These are phyloP conservation scores for Pseudococcus longispinus DNA, from an alignment of 2,888 invertebrate species.

Conservation along the genomic window DNA sequence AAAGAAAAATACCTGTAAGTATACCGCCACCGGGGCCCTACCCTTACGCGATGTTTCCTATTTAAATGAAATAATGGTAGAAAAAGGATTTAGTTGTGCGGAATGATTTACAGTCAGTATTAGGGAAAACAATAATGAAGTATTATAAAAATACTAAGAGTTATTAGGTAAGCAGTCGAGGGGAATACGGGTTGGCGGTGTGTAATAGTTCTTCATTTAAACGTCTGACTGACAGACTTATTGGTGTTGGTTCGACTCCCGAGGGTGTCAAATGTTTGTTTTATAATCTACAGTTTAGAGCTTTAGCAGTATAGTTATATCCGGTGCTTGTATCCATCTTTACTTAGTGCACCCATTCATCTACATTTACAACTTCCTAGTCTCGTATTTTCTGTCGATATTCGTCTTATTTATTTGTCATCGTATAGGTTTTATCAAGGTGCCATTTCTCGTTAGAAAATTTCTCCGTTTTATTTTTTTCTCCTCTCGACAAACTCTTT, in stretches of 20 bases:
- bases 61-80: slow-evolving; percentile 27
- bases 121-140: slow-evolving; percentile 55
- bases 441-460: slow-evolving; percentile 27
- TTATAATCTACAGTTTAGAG: slow-evolving; percentile 49
- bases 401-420: slow-evolving; percentile 53
- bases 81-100: slow-evolving; percentile 37
- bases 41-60: background rate
- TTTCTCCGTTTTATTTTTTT: background rate
- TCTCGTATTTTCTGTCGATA: slow-evolving; percentile 57
- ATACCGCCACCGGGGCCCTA: background rate
- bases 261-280: slow-evolving; percentile 57
- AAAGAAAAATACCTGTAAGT: background rate
- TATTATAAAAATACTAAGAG: slow-evolving; percentile 56
- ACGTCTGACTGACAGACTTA: slow-evolving; percentile 57
- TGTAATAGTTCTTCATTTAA: slow-evolving; percentile 57
- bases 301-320: slow-evolving; percentile 51
- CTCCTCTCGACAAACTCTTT: background rate
- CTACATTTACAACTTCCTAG: slow-evolving; percentile 57
- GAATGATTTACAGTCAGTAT: slow-evolving; percentile 49
- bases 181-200: slow-evolving; percentile 50
- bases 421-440: slow-evolving; percentile 24
- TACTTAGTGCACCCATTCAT: slow-evolving; percentile 53
- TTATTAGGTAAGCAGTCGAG: slow-evolving; percentile 50
- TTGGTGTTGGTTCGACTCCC: slow-evolving; percentile 52
- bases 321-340: slow-evolving; percentile 55